phyloP scores from a whole-genome alignment of 2,113 vertebrate genomes.

The Chrysochloris asiatica region DNA sequence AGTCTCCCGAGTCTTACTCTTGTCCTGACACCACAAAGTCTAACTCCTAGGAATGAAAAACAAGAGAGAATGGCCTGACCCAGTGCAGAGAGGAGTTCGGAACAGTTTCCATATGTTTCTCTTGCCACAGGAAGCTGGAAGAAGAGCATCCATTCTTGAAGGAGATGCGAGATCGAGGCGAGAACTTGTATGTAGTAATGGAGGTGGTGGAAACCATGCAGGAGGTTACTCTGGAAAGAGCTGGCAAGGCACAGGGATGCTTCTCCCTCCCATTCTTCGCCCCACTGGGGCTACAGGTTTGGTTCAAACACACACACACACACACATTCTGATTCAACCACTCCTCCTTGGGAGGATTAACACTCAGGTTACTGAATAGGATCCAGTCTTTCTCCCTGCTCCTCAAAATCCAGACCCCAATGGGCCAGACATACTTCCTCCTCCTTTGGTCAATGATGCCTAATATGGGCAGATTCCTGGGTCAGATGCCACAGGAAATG shows the following conservation, averaged over 20 bases:
- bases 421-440: background rate
- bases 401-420: background rate
- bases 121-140: conserved; percentile 68
- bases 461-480: background rate
- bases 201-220: conserved; percentile 75
- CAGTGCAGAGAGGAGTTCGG: background rate
- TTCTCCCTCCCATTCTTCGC: conserved; percentile 42
- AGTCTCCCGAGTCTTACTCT: background rate
- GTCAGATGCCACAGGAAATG: background rate
- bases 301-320: background rate
- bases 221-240: conserved; percentile 64
- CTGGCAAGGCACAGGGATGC: background rate
- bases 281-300: conserved; percentile 75
- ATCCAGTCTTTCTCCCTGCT: background rate
- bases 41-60: background rate
- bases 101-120: rapidly evolving
- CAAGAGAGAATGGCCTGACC: background rate
- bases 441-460: background rate
- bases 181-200: conserved; percentile 74
- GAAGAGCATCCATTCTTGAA: conserved; percentile 73
- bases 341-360: background rate
- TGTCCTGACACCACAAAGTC: background rate
- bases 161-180: conserved; percentile 54
- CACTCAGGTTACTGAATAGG: background rate
- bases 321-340: background rate